Percentiles rank a stretch among this genome's conserved stretches.
Conservation (phyloP, 92 coral and sea anemone genomes). For the Chrysogorgia sp. region DNA sequence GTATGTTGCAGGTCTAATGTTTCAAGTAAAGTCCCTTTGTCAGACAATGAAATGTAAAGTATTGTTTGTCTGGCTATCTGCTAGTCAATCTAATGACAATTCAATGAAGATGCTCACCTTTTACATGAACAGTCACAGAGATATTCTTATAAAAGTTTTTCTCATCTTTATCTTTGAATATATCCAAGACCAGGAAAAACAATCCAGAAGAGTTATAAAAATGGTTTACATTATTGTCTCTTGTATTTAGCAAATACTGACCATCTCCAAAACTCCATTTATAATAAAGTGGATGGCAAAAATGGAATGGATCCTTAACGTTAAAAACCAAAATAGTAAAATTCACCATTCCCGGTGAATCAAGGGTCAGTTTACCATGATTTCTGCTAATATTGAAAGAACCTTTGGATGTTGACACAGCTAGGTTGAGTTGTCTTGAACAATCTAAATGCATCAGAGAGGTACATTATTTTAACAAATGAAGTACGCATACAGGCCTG, state of each 20-base stretch:
- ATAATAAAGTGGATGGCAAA: constrained; percentile 29
- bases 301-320: background rate
- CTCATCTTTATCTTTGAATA: background rate
- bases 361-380: constrained; percentile 2
- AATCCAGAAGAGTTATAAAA: constrained; percentile 20
- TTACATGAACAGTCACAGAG: constrained; percentile 6
- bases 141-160: constrained; percentile 1
- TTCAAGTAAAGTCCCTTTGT: too few relatives aligned
- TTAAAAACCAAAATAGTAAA: background rate
- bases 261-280: constrained; percentile 84
- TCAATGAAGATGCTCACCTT: too few relatives aligned
- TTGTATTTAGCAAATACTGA: background rate
- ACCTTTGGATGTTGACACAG: constrained; percentile 17
- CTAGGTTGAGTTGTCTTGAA: background rate
- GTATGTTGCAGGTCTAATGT: too few relatives aligned
- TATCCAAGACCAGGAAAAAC: background rate
- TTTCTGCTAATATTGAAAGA: constrained; percentile 17
- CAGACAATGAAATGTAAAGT: too few relatives aligned
- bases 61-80: too few relatives aligned
- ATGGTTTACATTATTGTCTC: background rate
- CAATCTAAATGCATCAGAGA: constrained; percentile 6
- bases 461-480: background rate
- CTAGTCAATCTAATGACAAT: too few relatives aligned
- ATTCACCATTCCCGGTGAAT: constrained; percentile 15
- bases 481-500: background rate